Percentiles rank a stretch among this genome's conserved stretches.
Conservation (phyloP, 2,113 vertebrate species). For the Axis porcinus region DNA sequence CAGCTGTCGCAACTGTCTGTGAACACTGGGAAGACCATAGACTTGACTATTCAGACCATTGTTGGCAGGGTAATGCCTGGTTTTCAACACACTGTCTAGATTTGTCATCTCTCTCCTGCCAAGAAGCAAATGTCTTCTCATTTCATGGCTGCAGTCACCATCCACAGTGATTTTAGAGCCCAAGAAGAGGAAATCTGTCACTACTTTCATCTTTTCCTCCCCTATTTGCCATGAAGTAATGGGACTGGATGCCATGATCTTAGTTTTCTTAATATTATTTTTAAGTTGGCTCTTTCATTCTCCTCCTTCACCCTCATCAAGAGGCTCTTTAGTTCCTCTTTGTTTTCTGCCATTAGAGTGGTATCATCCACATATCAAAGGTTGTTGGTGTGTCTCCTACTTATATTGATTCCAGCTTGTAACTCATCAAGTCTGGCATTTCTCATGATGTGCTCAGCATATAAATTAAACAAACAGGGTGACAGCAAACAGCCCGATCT, state of each 20-base stretch:
- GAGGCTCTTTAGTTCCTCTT: background rate
- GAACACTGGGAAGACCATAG: background rate
- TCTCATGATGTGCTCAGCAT: background rate
- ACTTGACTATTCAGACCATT: background rate
- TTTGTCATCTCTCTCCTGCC: background rate
- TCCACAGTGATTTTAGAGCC: background rate
- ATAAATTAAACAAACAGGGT: background rate
- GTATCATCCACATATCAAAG: background rate
- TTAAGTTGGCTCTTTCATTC: background rate
- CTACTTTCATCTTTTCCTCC: background rate
- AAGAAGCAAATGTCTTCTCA: background rate
- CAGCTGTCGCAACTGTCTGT: background rate
- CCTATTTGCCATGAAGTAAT: background rate
- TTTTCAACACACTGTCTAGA: background rate
- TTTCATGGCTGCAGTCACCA: background rate
- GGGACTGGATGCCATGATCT: background rate
- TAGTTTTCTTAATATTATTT: background rate
- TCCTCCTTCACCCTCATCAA: background rate
- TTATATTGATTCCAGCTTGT: background rate
- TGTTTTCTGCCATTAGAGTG: background rate
- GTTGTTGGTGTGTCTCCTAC: background rate
- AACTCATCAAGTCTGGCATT: background rate
- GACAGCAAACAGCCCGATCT: background rate
- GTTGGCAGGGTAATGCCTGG: background rate
- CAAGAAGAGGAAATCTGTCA: background rate